These are phyloP conservation scores for Timandra comae DNA, from an alignment of 2,888 invertebrate species.

Conservation along the genomic window DNA sequence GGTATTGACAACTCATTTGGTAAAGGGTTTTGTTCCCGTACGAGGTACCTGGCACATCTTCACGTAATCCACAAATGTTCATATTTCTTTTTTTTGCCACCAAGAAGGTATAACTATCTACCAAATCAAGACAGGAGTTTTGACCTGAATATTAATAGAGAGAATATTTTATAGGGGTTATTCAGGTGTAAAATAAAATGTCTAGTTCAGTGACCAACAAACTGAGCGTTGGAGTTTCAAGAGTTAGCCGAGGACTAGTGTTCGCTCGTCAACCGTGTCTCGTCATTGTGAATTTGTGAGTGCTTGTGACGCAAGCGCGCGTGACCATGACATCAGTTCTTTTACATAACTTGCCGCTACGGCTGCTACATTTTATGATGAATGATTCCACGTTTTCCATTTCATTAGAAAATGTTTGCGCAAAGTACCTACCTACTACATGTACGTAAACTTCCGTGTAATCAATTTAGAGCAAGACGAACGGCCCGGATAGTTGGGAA, in stretches of 20 bases:
- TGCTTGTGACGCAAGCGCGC: slow-evolving; percentile 54
- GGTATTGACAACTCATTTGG: too few relatives aligned
- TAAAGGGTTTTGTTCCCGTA: too few relatives aligned
- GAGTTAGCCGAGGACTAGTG: not conserved
- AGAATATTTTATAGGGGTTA: too few relatives aligned
- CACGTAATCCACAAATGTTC: too few relatives aligned
- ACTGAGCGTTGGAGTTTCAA: too few relatives aligned
- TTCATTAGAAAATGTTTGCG: slow-evolving; percentile 32
- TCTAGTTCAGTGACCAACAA: too few relatives aligned
- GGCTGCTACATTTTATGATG: slow-evolving; percentile 43
- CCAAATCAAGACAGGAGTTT: too few relatives aligned
- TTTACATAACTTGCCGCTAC: slow-evolving; percentile 36
- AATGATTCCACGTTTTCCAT: slow-evolving; percentile 38
- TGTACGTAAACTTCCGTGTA: slow-evolving; percentile 15
- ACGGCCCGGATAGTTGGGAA: slow-evolving; percentile 10
- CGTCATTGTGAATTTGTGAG: slow-evolving; percentile 18
- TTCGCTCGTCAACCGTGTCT: slow-evolving; percentile 15
- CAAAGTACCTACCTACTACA: slow-evolving; percentile 11
- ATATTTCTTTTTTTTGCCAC: too few relatives aligned
- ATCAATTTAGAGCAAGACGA: slow-evolving; percentile 16
- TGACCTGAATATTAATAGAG: too few relatives aligned
- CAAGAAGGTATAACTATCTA: too few relatives aligned
- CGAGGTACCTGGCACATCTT: too few relatives aligned
- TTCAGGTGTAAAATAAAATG: too few relatives aligned
- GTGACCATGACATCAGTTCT: slow-evolving; percentile 60